These are phyloP conservation scores for Darevskia mixta DNA, from an alignment of 2,797 vertebrate genomes.

Conservation along the genomic window DNA sequence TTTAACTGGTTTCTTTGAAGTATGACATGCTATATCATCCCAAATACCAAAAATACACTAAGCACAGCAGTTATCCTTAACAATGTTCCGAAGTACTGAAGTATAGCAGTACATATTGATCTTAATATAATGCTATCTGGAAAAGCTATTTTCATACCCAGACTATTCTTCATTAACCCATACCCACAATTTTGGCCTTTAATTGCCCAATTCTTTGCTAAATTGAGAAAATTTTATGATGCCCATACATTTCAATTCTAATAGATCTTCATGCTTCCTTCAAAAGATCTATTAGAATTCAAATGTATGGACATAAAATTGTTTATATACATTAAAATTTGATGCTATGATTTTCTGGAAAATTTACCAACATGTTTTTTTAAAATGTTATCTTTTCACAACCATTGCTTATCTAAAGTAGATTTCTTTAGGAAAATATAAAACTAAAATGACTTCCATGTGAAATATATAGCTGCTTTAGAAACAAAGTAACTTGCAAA, in stretches of 20 bases:
- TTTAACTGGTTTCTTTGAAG: neutral
- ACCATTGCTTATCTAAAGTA: too few relatives aligned
- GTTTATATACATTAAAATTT: too few relatives aligned
- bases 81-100: slow-evolving; percentile 10
- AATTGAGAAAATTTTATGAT: neutral
- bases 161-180: slow-evolving; percentile 32
- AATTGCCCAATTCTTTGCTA: neutral
- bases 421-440: neutral
- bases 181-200: neutral
- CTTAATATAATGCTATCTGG: neutral
- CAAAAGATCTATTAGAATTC: too few relatives aligned
- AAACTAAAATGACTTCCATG: neutral
- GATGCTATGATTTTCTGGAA: slow-evolving; percentile 2
- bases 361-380: neutral
- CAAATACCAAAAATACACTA: slow-evolving; percentile 41
- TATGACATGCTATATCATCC: slow-evolving; percentile 1
- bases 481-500: neutral
- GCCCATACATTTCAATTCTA: neutral
- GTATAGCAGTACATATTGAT: slow-evolving; percentile 3
- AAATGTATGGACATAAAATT: too few relatives aligned
- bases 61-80: neutral
- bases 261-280: neutral
- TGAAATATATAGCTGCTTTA: neutral
- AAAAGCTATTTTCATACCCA: slow-evolving; percentile 16
- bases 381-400: too few relatives aligned